Evolutionary conservation across 2,113 vertebrate species (phyloP).

Genomic region (Phoxinus phoxinus): DNA sequence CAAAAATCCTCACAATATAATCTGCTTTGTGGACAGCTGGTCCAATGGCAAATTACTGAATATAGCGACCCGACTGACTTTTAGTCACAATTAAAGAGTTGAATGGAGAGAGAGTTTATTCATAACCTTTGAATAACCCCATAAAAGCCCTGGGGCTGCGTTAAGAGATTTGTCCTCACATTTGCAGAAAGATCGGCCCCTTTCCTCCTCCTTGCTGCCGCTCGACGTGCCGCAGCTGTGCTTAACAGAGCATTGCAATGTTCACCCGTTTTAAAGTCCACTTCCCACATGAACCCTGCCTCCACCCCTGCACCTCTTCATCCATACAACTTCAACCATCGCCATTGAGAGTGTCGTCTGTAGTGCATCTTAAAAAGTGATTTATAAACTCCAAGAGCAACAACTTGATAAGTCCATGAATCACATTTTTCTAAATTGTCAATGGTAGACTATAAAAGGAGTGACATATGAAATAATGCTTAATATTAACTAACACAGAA

Average conservation of each 20-base stretch:
- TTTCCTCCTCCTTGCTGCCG: conserved; percentile 1
- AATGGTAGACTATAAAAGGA: background rate
- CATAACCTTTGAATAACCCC: conserved; percentile 19
- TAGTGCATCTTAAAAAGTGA: conserved; percentile 27
- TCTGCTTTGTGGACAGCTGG: background rate
- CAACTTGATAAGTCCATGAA: background rate
- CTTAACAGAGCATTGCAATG: conserved; percentile 54
- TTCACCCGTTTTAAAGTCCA: conserved; percentile 55
- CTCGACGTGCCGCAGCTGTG: conserved; percentile 58
- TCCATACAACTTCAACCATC: conserved; percentile 51
- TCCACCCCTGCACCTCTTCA: conserved; percentile 49
- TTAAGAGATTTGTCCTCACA: conserved; percentile 45
- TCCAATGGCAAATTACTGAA: background rate
- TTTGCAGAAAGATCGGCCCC: conserved; percentile 39
- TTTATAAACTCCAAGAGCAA: conserved; percentile 10
- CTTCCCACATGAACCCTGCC: conserved; percentile 53
- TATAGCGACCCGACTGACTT: background rate
- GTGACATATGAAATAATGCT: background rate
- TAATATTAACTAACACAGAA: background rate
- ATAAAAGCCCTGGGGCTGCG: conserved; percentile 18
- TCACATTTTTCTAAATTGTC: background rate
- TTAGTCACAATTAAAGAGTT: background rate
- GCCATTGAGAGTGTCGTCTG: conserved; percentile 19
- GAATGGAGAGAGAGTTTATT: background rate
- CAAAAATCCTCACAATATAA: background rate